Evolutionary conservation across 2,113 vertebrate genomes (phyloP).

Genomic region (Oreochromis tanganicae): DNA sequence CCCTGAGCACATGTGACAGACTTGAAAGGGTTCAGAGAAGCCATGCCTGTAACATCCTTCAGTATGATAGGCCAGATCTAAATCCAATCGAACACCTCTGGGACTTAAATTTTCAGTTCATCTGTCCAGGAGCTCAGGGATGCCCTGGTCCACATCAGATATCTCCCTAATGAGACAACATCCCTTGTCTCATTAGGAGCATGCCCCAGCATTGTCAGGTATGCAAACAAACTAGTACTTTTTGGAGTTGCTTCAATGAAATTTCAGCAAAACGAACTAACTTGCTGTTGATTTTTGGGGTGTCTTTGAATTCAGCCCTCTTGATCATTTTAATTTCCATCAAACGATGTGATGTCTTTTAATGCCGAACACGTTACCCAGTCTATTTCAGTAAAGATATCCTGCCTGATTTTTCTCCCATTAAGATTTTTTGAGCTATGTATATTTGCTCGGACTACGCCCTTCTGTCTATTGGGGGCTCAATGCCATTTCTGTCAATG

Average conservation of each 20-base stretch:
- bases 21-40: background rate
- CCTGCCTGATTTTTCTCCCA: background rate
- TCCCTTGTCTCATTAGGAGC: background rate
- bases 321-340: background rate
- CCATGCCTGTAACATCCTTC: background rate
- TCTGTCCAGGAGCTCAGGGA: background rate
- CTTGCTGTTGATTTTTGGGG: accelerated
- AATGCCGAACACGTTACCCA: accelerated
- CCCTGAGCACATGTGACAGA: background rate
- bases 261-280: accelerated
- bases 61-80: background rate
- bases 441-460: background rate
- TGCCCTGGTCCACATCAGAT: background rate
- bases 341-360: accelerated
- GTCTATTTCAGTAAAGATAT: accelerated
- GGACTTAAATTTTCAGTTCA: background rate
- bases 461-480: accelerated
- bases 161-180: background rate
- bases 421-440: background rate
- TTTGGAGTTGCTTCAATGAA: background rate
- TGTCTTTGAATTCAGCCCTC: background rate
- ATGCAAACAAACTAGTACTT: background rate
- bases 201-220: accelerated
- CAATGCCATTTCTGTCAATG: background rate
- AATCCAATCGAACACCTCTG: background rate